Evolutionary conservation across 2,113 vertebrate genomes (phyloP).

Genomic region (Tychaedon coryphoeus): DNA sequence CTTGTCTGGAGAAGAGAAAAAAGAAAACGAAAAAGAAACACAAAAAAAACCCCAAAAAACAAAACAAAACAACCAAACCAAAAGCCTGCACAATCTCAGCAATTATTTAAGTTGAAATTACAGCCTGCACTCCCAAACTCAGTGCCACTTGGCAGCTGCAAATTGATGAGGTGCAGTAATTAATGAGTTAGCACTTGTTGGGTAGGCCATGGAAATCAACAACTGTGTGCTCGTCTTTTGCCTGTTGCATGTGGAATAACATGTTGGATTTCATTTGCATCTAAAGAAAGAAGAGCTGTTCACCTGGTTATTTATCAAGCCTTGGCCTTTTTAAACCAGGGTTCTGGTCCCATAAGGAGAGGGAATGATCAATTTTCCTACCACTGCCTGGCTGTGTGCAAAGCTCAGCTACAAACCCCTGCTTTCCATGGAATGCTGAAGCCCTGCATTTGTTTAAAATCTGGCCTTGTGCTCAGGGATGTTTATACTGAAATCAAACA

Average conservation of each 20-base stretch:
- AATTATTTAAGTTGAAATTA: neutral
- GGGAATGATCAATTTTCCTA: fast-evolving
- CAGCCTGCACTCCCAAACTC: neutral
- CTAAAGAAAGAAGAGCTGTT: neutral
- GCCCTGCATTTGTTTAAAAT: conserved; percentile 29
- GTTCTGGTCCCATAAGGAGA: neutral
- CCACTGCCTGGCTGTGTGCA: neutral
- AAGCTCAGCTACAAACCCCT: neutral
- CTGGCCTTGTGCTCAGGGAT: neutral
- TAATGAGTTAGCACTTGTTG: neutral
- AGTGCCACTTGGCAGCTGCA: neutral
- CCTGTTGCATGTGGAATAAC: neutral
- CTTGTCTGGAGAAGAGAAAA: neutral
- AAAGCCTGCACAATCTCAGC: neutral
- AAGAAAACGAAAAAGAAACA: too few species aligned
- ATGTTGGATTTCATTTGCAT: neutral
- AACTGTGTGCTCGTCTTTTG: neutral
- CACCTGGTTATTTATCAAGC: neutral
- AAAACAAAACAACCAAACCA: too few species aligned
- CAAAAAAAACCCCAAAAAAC: too few species aligned
- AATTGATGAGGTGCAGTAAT: neutral
- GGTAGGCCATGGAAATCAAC: neutral
- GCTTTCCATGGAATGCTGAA: neutral
- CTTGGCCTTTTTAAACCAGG: neutral
- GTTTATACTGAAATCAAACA: conserved; percentile 18